These are phyloP conservation scores for pig (Sus scrofa) DNA, from an alignment of 2,113 vertebrate genomes.

Conservation along the genomic window DNA sequence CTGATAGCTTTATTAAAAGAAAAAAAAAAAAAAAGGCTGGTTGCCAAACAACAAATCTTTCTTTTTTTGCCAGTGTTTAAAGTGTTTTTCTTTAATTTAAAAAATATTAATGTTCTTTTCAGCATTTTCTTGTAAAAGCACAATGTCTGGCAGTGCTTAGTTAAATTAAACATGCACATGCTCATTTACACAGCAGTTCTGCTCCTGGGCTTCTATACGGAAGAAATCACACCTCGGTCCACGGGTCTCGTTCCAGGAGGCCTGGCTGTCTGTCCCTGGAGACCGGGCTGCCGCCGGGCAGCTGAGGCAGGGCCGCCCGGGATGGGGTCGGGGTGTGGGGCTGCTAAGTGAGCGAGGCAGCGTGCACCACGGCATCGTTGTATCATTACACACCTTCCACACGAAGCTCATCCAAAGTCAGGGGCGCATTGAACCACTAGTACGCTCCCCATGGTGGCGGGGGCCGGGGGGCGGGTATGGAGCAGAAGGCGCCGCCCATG, in stretches of 20 bases:
- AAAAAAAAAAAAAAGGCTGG: background rate
- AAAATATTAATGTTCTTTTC: slow-evolving; percentile 52
- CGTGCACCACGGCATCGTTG: accelerated
- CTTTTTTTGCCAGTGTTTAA: slow-evolving; percentile 26
- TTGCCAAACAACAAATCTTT: slow-evolving; percentile 15
- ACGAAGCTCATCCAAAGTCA: too few species aligned
- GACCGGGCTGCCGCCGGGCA: background rate
- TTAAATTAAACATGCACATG: background rate
- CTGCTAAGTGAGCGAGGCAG: background rate
- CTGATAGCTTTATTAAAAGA: slow-evolving; percentile 4
- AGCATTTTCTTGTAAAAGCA: slow-evolving; percentile 48
- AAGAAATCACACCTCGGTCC: background rate
- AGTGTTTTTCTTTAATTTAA: slow-evolving; percentile 63
- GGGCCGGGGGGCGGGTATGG: too few species aligned
- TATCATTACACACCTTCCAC: accelerated
- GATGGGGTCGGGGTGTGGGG: background rate
- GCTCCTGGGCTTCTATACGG: background rate
- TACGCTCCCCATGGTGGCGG: too few species aligned
- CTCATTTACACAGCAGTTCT: background rate
- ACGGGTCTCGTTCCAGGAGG: background rate
- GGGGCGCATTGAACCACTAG: too few species aligned
- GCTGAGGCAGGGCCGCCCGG: background rate
- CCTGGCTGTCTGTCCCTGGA: too few species aligned
- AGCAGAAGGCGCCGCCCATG: too few species aligned
- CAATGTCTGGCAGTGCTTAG: slow-evolving; percentile 49